These are phyloP conservation scores for Tribolium madens DNA, from an alignment of 1,140 invertebrate species.

Conservation along the genomic window DNA sequence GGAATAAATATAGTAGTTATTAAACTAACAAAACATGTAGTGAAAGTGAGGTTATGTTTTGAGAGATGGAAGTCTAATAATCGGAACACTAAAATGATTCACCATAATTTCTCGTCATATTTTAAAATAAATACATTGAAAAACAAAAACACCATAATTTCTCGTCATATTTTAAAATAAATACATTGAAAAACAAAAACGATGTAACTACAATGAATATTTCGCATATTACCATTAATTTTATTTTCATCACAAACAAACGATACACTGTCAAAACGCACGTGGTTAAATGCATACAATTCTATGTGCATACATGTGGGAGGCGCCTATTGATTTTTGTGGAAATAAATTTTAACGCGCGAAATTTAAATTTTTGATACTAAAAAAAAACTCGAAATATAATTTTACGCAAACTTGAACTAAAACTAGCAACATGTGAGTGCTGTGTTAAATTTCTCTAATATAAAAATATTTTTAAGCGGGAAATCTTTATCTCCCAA, in stretches of 20 bases:
- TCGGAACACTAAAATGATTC: no score
- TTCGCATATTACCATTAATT: not conserved
- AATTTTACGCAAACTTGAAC: no score
- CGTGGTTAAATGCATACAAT: no score
- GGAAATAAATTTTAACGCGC: not conserved
- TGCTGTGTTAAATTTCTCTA: no score
- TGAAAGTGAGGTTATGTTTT: constrained; percentile 19
- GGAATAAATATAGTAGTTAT: not conserved
- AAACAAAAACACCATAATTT: no score
- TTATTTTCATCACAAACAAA: constrained; percentile 1
- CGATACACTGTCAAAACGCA: not conserved
- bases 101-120: no score
- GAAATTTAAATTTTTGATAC: no score
- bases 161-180: no score
- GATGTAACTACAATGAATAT: not conserved
- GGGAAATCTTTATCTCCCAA: no score
- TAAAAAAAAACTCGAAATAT: no score
- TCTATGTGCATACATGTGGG: not conserved
- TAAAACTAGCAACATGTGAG: no score
- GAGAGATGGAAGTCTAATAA: not conserved
- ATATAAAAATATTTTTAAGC: no score
- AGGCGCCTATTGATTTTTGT: not conserved
- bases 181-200: not conserved
- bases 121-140: not conserved
- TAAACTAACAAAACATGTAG: not conserved